Conservation (phyloP, 2,113 vertebrate genomes). For the Meles meles region DNA sequence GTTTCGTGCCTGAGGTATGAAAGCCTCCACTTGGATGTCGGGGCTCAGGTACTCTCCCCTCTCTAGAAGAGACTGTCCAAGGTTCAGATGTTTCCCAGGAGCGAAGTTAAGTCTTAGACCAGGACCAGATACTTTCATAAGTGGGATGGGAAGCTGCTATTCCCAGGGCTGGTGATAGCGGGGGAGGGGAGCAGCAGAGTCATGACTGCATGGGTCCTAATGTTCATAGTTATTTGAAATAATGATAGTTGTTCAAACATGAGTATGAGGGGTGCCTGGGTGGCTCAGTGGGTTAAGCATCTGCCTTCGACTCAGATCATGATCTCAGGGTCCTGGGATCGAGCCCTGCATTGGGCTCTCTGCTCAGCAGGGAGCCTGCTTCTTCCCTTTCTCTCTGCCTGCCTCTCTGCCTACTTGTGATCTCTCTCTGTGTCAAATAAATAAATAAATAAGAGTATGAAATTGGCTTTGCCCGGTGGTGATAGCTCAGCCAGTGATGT, state of each 20-base stretch:
- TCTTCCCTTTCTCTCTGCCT: no score
- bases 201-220: rapidly evolving
- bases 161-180: neutral
- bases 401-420: no score
- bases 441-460: neutral
- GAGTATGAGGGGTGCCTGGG: neutral
- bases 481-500: neutral
- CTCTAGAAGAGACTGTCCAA: neutral
- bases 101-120: neutral
- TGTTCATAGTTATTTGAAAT: no score
- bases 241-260: neutral
- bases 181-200: neutral
- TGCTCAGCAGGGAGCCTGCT: no score
- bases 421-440: no score
- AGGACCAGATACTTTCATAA: neutral
- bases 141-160: no score
- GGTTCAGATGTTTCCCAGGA: neutral
- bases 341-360: no score
- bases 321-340: no score
- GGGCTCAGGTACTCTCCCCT: neutral
- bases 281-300: no score
- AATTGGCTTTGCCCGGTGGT: neutral
- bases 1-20: neutral
- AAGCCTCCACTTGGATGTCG: neutral
- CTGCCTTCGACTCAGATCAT: no score